These are phyloP conservation scores for Loris lydekkerianus DNA, from an alignment of 2,797 vertebrate species.

Conservation along the genomic window DNA sequence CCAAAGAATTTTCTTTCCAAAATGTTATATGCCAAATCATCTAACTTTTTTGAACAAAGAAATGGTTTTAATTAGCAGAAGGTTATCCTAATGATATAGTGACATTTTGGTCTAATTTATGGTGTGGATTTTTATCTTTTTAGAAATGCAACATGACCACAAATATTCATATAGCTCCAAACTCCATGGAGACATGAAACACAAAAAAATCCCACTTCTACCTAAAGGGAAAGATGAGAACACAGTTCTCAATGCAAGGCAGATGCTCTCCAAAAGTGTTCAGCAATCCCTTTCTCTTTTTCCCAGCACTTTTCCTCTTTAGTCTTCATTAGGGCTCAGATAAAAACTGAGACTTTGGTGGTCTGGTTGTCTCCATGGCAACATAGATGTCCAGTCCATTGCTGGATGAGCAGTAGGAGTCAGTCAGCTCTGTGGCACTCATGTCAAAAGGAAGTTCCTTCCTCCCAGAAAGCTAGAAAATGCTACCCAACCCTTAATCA, in stretches of 20 bases:
- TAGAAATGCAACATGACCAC: conserved; percentile 26
- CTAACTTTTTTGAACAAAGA: conserved; percentile 40
- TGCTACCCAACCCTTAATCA: not conserved
- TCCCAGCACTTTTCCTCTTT: not conserved
- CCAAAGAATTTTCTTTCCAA: conserved; percentile 6
- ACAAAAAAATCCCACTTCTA: not conserved
- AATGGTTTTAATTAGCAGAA: conserved; percentile 53
- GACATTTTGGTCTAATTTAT: not conserved
- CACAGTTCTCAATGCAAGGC: not conserved
- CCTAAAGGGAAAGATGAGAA: not conserved
- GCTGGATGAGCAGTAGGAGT: not conserved
- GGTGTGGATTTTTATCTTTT: conserved; percentile 51
- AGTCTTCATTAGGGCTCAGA: not conserved
- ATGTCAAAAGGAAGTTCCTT: not conserved
- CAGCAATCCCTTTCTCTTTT: not conserved
- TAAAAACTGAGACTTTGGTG: not conserved
- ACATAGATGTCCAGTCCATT: not conserved
- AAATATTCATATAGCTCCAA: not conserved
- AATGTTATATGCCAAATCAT: conserved; percentile 31
- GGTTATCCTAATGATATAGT: not conserved
- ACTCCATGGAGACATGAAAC: not conserved
- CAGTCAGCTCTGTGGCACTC: not conserved
- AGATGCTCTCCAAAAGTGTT: conserved; percentile 3
- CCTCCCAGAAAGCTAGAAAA: not conserved
- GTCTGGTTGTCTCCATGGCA: not conserved